These are phyloP conservation scores for Spatula clypeata DNA, from an alignment of 2,797 vertebrate species.

Conservation along the genomic window DNA sequence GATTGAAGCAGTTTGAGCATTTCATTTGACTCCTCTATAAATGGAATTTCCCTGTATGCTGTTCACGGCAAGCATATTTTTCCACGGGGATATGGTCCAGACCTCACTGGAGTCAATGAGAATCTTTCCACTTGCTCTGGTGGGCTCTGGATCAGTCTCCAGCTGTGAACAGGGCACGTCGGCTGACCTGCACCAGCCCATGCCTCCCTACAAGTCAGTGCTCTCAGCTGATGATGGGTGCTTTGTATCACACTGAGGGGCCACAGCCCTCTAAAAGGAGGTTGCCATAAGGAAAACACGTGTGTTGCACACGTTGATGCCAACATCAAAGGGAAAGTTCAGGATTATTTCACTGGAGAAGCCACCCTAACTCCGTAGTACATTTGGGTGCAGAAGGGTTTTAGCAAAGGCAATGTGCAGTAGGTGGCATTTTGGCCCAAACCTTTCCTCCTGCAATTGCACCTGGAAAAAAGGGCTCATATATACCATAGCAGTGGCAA, in stretches of 20 bases:
- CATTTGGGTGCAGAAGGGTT: not conserved
- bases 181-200: not conserved
- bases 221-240: not conserved
- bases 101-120: not conserved
- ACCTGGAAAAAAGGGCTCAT: not conserved
- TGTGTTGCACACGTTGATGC: not conserved
- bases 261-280: not conserved
- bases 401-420: not conserved
- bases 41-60: not conserved
- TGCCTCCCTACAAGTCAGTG: rapidly evolving
- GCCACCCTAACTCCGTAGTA: rapidly evolving
- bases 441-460: not conserved
- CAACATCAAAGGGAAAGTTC: not conserved
- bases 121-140: not conserved
- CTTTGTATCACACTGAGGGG: rapidly evolving
- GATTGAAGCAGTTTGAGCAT: slow-evolving; percentile 40
- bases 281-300: not conserved
- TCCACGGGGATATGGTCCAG: not conserved
- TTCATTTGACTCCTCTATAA: slow-evolving; percentile 41
- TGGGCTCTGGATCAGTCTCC: not conserved
- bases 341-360: not conserved
- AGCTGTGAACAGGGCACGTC: rapidly evolving
- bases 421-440: not conserved
- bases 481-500: not conserved
- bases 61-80: slow-evolving; percentile 17